Evolutionary conservation across 2,797 vertebrate genomes (phyloP).

Genomic region (Meda fulgida): DNA sequence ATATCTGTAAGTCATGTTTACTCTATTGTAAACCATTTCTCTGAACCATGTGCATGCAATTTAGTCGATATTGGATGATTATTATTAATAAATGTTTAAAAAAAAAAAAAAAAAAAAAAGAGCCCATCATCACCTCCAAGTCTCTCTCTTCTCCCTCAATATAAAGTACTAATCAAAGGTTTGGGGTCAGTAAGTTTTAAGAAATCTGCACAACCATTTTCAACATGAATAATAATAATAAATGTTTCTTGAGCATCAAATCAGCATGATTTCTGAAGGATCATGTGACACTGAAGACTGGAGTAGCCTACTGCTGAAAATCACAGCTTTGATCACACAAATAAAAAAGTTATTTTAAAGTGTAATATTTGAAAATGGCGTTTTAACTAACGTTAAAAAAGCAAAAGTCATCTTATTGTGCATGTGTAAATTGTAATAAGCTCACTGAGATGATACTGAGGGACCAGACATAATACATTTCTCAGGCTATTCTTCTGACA

Average conservation of each 20-base stretch:
- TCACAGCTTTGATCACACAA: background rate
- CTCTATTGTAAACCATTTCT: background rate
- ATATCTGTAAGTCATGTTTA: conserved; percentile 69
- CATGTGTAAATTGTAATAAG: background rate
- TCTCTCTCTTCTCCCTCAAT: background rate
- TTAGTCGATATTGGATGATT: background rate
- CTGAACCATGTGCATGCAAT: background rate
- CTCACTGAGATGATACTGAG: background rate
- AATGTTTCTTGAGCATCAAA: background rate
- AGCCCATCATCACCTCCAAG: background rate
- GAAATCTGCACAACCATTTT: background rate
- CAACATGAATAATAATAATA: background rate
- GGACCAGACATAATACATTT: background rate
- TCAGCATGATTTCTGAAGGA: background rate
- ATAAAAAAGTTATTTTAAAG: background rate
- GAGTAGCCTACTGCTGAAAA: background rate
- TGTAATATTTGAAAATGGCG: background rate
- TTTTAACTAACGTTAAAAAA: background rate
- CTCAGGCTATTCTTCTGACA: background rate
- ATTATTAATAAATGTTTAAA: background rate
- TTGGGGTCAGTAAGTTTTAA: background rate
- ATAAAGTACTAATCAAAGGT: background rate
- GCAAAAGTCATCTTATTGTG: no score
- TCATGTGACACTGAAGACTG: background rate
- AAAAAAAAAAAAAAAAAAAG: no score